Conservation (phyloP, 2,113 vertebrate genomes). For the Noturus placidus region DNA sequence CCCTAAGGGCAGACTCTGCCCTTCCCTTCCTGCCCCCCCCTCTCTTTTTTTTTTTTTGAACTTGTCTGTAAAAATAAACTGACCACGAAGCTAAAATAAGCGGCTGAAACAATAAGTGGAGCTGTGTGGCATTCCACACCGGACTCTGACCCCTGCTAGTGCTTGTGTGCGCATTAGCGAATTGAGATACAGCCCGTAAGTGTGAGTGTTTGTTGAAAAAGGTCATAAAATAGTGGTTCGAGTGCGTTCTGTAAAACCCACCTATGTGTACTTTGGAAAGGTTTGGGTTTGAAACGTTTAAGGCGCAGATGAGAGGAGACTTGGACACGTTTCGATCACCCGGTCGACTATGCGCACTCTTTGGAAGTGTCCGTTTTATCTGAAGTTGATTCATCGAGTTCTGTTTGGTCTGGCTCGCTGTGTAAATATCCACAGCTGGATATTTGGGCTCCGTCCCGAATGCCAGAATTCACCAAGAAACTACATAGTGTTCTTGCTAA, state of each 20-base stretch:
- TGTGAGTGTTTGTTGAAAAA: neutral
- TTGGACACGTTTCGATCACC: slow-evolving; percentile 20
- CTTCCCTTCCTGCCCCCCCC: slow-evolving; percentile 43
- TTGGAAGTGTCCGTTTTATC: neutral
- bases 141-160: slow-evolving; percentile 54
- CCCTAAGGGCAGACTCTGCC: slow-evolving; percentile 51
- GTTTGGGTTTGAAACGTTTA: neutral
- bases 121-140: slow-evolving; percentile 57
- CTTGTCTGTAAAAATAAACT: slow-evolving; percentile 69
- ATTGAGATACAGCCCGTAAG: neutral
- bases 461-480: neutral
- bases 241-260: neutral
- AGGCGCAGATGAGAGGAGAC: neutral
- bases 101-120: slow-evolving; percentile 69
- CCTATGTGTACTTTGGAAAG: slow-evolving; percentile 15
- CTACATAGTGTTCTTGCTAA: too few relatives aligned
- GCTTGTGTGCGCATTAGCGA: neutral
- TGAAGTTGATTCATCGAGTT: slow-evolving; percentile 14
- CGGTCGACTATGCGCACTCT: neutral
- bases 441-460: neutral
- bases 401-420: slow-evolving; percentile 33
- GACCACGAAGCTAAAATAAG: slow-evolving; percentile 46
- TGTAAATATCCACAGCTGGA: neutral
- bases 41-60: slow-evolving; percentile 39
- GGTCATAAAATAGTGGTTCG: neutral